Evolutionary conservation across 2,113 vertebrate genomes (phyloP).

Genomic region (Heteronetta atricapilla): DNA sequence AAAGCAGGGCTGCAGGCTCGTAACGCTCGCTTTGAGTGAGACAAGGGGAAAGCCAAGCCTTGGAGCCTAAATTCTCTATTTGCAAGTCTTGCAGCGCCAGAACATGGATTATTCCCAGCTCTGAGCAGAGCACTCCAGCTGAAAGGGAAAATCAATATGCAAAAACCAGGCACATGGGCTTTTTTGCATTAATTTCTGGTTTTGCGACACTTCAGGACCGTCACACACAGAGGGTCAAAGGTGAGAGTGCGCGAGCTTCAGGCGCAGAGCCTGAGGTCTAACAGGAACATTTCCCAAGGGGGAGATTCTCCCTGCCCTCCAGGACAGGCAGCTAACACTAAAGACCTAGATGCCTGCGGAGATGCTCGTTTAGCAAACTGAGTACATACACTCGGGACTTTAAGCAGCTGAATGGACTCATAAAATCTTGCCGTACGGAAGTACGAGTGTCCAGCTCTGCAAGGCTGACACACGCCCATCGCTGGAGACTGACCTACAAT

Average conservation of each 20-base stretch:
- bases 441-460: not conserved
- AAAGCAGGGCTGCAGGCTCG: not conserved
- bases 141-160: not conserved
- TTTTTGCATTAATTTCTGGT: not conserved
- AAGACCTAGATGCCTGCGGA: not conserved
- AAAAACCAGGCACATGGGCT: not conserved
- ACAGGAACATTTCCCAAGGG: not conserved
- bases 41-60: not conserved
- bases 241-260: not conserved
- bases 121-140: not conserved
- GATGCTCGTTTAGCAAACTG: not conserved
- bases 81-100: not conserved
- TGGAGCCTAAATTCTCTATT: not conserved
- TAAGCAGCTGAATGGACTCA: not conserved
- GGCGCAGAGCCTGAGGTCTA: not conserved
- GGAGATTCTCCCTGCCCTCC: not conserved
- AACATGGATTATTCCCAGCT: not conserved
- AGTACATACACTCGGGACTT: not conserved
- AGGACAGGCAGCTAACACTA: not conserved
- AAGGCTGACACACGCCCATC: not conserved
- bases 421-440: too few species aligned
- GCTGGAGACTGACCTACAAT: not conserved
- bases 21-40: not conserved
- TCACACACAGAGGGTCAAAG: not conserved
- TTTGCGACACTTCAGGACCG: not conserved